phyloP scores from a whole-genome alignment of 2,113 vertebrate genomes.

The Ibidorhyncha struthersii region DNA sequence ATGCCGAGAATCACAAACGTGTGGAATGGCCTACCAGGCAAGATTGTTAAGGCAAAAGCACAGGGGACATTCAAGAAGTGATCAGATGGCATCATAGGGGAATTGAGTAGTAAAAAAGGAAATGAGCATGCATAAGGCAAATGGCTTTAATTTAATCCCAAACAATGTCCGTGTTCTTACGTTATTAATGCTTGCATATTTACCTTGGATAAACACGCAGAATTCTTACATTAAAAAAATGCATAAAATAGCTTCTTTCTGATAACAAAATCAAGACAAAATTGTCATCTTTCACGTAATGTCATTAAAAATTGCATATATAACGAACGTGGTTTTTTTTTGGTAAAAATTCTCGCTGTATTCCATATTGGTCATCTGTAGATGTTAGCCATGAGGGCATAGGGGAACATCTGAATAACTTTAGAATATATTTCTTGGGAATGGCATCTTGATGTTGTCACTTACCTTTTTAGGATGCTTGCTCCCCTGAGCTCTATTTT shows the following conservation, averaged over 20 bases:
- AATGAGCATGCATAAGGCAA: slow-evolving; percentile 74
- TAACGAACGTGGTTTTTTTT: not conserved
- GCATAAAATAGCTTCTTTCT: slow-evolving; percentile 7
- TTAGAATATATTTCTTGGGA: not conserved
- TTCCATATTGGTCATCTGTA: not conserved
- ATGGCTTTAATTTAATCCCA: slow-evolving; percentile 76
- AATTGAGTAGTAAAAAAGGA: slow-evolving; percentile 80
- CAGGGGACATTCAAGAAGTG: slow-evolving; percentile 73
- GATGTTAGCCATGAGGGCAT: not conserved
- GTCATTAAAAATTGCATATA: not conserved
- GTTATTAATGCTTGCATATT: slow-evolving; percentile 46
- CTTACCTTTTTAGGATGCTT: not conserved
- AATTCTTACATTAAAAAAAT: slow-evolving; percentile 27
- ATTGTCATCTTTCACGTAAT: not conserved
- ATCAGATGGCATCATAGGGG: slow-evolving; percentile 81
- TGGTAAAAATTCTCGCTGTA: not conserved
- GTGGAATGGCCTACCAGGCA: slow-evolving; percentile 80
- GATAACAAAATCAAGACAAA: not conserved
- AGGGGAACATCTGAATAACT: not conserved
- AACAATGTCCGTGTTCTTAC: slow-evolving; percentile 55
- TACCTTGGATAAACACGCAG: slow-evolving; percentile 62
- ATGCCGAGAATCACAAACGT: slow-evolving; percentile 81
- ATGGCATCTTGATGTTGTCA: not conserved
- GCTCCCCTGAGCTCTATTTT: not conserved
- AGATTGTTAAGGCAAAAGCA: slow-evolving; percentile 78